phyloP scores from a whole-genome alignment of 1,140 invertebrate species.

The Drosophila murphyi region DNA sequence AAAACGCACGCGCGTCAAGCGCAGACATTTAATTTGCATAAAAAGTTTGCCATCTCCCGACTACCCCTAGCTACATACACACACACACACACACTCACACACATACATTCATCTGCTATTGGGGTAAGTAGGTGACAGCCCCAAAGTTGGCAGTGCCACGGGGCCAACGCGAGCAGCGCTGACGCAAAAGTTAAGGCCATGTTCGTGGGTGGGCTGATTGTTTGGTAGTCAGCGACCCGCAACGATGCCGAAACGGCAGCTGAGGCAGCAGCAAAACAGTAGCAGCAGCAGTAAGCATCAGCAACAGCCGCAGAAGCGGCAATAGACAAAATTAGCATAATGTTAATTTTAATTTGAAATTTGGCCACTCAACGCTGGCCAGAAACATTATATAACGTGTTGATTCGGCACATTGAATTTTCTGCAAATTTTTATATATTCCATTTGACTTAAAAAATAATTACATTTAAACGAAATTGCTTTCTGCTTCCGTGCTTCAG shows the following conservation, averaged over 20 bases:
- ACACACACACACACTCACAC: constrained; percentile 7
- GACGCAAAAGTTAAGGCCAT: constrained; percentile 20
- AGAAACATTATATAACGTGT: constrained; percentile 73
- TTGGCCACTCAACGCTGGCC: constrained; percentile 74
- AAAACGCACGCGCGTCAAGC: constrained; percentile 76
- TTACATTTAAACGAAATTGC: constrained; percentile 4
- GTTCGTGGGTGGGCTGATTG: constrained; percentile 68
- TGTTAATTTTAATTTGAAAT: constrained; percentile 82
- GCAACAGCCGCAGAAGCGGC: constrained; percentile 15
- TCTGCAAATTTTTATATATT: constrained; percentile 35
- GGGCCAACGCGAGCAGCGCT: constrained; percentile 9
- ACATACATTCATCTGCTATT: background rate
- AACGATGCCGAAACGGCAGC: constrained; percentile 41
- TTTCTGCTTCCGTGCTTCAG: background rate
- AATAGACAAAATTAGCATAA: constrained; percentile 78
- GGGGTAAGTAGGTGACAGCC: constrained; percentile 52
- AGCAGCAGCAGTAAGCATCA: constrained; percentile 20
- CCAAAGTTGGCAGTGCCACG: constrained; percentile 20
- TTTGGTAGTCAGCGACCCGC: constrained; percentile 74
- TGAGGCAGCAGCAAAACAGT: constrained; percentile 13
- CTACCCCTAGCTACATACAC: constrained; percentile 16
- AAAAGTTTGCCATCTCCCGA: constrained; percentile 66
- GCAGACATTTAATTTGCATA: constrained; percentile 81
- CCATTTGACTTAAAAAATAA: constrained; percentile 3
- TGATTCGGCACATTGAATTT: constrained; percentile 75